phyloP scores from a whole-genome alignment of 2,797 vertebrate genomes.

The Gallinago solitaria region DNA sequence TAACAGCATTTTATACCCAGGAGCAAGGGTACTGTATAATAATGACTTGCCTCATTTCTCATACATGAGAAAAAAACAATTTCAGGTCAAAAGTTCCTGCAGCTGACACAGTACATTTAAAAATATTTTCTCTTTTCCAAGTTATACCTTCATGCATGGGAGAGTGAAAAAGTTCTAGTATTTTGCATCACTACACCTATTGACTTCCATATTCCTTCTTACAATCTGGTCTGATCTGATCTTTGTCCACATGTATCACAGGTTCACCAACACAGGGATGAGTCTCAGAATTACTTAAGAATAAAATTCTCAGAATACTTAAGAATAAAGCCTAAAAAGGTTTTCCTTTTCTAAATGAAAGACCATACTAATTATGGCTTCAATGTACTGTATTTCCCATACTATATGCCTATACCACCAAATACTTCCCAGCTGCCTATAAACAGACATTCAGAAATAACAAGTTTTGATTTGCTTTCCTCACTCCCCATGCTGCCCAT shows the following conservation, averaged over 20 bases:
- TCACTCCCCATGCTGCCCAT: background rate
- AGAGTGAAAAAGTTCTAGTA: background rate
- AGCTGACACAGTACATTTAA: background rate
- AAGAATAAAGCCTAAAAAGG: background rate
- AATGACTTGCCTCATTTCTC: background rate
- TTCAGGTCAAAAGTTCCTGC: background rate
- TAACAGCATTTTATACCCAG: background rate
- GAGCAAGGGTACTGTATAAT: background rate
- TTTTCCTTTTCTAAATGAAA: background rate
- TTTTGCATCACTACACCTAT: background rate
- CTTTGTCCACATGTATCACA: background rate
- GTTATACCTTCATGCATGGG: background rate
- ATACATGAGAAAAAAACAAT: background rate
- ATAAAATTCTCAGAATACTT: background rate
- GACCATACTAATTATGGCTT: background rate
- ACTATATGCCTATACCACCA: background rate
- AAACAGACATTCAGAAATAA: background rate
- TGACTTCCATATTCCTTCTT: background rate
- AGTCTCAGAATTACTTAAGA: background rate
- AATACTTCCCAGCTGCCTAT: background rate
- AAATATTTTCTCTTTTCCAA: background rate
- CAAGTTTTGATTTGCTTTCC: background rate
- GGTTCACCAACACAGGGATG: background rate
- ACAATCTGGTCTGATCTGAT: background rate
- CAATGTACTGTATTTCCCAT: background rate